Evolutionary conservation across 35 echinoderm and acorn worm species (phyloP).

Genomic region (Ophiothrix spiculata): DNA sequence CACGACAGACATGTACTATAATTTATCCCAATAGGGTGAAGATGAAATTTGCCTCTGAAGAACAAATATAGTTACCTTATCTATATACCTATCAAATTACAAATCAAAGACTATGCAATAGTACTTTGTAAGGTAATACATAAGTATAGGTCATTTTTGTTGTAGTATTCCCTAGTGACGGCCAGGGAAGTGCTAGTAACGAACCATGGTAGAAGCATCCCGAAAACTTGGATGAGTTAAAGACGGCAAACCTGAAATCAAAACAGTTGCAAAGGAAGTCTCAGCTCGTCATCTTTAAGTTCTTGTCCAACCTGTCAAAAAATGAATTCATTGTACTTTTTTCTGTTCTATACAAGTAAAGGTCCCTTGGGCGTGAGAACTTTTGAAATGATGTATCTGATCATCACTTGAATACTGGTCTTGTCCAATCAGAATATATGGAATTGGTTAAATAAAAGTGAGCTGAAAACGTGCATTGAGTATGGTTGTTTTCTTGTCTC

Average conservation of each 20-base stretch:
- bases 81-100: background rate
- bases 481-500: no score
- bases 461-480: no score
- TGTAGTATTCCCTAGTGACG: background rate
- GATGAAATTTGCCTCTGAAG: no score
- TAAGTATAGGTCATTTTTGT: background rate
- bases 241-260: background rate
- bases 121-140: background rate
- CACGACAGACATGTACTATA: no score
- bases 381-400: conserved; percentile 3
- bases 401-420: no score
- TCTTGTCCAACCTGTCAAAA: background rate
- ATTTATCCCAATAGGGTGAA: no score
- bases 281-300: background rate
- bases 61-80: no score
- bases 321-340: background rate
- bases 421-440: no score
- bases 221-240: background rate
- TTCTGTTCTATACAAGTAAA: background rate
- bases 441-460: no score
- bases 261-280: conserved; percentile 5
- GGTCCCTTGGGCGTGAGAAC: background rate
- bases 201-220: conserved; percentile 6
- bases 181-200: background rate
- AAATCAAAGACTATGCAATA: background rate